phyloP scores from a whole-genome alignment of 2,888 invertebrate genomes.

The Synergus japonicus region DNA sequence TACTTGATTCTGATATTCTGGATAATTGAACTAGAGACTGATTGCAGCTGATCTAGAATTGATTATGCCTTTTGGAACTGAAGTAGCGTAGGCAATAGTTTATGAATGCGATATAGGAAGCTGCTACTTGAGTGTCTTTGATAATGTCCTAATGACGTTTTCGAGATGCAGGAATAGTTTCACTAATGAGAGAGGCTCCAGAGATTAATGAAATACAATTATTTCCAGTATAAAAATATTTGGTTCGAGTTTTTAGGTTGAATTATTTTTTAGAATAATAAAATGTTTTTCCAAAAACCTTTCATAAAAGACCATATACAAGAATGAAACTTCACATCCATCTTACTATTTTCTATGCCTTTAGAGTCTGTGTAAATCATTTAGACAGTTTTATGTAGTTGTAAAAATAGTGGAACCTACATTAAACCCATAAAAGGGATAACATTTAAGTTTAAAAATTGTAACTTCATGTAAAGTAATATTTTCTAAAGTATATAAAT shows the following conservation, averaged over 20 bases:
- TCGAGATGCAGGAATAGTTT: not conserved
- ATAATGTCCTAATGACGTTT: slow-evolving; percentile 5
- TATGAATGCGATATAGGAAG: not conserved
- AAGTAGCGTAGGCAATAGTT: not conserved
- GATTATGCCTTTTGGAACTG: not conserved
- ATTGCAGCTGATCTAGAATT: slow-evolving; percentile 1
- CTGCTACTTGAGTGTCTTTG: not conserved
- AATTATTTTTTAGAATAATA: no score
- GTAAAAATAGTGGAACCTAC: not conserved
- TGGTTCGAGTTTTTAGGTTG: not conserved
- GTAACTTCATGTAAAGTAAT: not conserved
- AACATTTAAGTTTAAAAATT: not conserved
- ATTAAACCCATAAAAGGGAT: not conserved
- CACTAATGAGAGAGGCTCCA: not conserved
- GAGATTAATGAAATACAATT: not conserved
- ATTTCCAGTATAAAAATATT: not conserved
- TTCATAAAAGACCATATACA: not conserved
- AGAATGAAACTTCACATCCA: not conserved
- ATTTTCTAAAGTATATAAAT: not conserved
- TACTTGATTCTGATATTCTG: slow-evolving; percentile 24
- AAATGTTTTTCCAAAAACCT: not conserved
- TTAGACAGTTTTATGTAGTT: not conserved
- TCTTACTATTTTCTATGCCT: not conserved
- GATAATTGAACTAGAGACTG: slow-evolving; percentile 24
- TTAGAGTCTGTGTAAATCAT: not conserved